phyloP scores from a whole-genome alignment of 1,140 invertebrate species.

The Bilobella aurantiaca region DNA sequence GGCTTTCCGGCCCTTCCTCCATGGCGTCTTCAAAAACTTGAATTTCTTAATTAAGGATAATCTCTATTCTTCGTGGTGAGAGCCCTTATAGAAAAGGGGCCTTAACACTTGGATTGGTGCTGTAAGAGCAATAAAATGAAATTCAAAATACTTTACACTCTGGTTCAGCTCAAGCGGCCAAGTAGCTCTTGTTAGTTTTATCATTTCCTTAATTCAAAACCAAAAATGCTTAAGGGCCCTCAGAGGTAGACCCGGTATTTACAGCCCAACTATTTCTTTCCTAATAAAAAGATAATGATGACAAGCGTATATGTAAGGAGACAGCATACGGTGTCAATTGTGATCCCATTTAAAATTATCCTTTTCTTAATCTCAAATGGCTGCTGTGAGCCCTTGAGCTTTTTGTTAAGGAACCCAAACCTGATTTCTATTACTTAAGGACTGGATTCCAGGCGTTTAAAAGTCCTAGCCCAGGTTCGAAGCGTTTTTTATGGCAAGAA shows the following conservation, averaged over 20 bases:
- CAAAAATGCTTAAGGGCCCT: background rate
- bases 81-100: no score
- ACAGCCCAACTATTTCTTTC: no score
- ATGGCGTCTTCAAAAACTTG: background rate
- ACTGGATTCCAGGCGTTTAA: background rate
- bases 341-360: slow-evolving; percentile 1
- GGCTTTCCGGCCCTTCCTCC: background rate
- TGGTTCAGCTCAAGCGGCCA: no score
- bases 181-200: no score
- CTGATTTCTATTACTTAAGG: background rate
- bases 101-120: no score
- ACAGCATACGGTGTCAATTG: background rate
- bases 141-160: no score
- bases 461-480: background rate
- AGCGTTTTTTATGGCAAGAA: background rate
- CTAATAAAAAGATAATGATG: slow-evolving; percentile 8
- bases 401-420: background rate
- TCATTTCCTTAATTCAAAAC: no score
- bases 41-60: slow-evolving; percentile 5
- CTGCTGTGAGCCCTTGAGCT: no score
- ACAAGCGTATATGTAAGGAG: background rate
- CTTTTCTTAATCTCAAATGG: background rate
- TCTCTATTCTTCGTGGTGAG: no score
- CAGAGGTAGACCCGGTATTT: no score
- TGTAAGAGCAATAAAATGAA: no score